A percentile compares a stretch with the other conserved stretches of the same genome.
These are phyloP conservation scores for Chaetops frenatus DNA, from an alignment of 2,113 vertebrate species.

Conservation along the genomic window DNA sequence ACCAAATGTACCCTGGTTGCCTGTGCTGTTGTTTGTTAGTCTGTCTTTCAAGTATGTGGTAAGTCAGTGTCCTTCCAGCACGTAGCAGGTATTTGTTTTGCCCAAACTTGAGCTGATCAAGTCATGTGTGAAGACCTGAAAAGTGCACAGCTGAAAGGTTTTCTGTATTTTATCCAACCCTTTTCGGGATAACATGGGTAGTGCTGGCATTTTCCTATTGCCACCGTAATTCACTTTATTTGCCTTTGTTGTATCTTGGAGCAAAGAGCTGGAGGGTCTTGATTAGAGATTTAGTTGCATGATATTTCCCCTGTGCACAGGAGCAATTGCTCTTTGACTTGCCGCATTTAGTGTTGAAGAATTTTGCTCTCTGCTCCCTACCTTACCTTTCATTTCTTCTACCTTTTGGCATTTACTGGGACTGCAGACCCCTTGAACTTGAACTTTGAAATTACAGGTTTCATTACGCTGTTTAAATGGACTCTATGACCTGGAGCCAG, in stretches of 20 bases:
- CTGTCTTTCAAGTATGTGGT: not conserved
- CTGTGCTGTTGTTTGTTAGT: not conserved
- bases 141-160: not conserved
- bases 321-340: not conserved
- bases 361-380: not conserved
- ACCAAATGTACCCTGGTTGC: not conserved
- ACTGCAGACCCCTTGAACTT: not conserved
- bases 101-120: not conserved
- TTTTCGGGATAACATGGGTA: not conserved
- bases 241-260: not conserved
- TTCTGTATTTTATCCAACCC: not conserved
- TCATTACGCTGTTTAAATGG: not conserved
- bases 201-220: not conserved
- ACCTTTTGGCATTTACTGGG: not conserved
- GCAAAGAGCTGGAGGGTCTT: not conserved
- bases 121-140: not conserved
- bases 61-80: not conserved
- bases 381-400: not conserved
- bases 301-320: not conserved
- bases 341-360: not conserved
- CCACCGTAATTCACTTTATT: not conserved
- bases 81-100: not conserved
- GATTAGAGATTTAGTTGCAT: not conserved
- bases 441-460: conserved; percentile 8
- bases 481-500: conserved; percentile 11